These are phyloP conservation scores for Sesia apiformis DNA, from an alignment of 2,888 invertebrate genomes.

Conservation along the genomic window DNA sequence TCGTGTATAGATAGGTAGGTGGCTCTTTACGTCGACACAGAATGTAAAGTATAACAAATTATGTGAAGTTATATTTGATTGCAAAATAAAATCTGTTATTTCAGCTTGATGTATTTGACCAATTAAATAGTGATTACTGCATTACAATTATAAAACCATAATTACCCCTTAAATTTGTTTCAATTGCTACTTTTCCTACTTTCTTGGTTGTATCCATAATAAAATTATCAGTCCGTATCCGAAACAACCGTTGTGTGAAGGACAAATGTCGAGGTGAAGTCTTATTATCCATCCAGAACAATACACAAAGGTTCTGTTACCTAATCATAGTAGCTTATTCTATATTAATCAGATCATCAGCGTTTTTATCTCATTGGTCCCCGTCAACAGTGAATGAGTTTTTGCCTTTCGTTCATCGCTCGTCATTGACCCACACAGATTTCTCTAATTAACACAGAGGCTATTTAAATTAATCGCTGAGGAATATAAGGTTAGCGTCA, in stretches of 20 bases:
- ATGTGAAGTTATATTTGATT: too few relatives aligned
- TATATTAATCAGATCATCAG: slow-evolving; percentile 14
- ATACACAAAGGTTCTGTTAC: slow-evolving; percentile 12
- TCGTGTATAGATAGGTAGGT: too few relatives aligned
- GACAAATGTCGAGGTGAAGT: slow-evolving; percentile 22
- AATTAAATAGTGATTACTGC: too few relatives aligned
- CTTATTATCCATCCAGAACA: slow-evolving; percentile 22
- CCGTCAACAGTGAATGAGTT: slow-evolving; percentile 31
- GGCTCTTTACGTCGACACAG: too few relatives aligned
- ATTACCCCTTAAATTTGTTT: slow-evolving; percentile 3
- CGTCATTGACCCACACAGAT: slow-evolving; percentile 55
- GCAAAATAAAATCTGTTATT: too few relatives aligned
- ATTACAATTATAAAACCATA: too few relatives aligned
- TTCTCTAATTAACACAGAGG: slow-evolving; percentile 51
- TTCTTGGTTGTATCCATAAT: slow-evolving; percentile 13
- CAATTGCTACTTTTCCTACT: slow-evolving; percentile 34
- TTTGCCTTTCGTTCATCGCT: slow-evolving; percentile 27
- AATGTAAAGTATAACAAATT: too few relatives aligned
- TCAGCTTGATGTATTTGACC: too few relatives aligned
- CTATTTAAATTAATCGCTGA: slow-evolving; percentile 23
- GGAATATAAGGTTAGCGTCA: not conserved
- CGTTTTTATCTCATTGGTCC: slow-evolving; percentile 30
- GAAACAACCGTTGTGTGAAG: slow-evolving; percentile 26
- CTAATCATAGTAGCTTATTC: not conserved
- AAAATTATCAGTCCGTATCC: slow-evolving; percentile 15